Conservation (phyloP, 2,888 invertebrate species). For the Heliconius charithonia region DNA sequence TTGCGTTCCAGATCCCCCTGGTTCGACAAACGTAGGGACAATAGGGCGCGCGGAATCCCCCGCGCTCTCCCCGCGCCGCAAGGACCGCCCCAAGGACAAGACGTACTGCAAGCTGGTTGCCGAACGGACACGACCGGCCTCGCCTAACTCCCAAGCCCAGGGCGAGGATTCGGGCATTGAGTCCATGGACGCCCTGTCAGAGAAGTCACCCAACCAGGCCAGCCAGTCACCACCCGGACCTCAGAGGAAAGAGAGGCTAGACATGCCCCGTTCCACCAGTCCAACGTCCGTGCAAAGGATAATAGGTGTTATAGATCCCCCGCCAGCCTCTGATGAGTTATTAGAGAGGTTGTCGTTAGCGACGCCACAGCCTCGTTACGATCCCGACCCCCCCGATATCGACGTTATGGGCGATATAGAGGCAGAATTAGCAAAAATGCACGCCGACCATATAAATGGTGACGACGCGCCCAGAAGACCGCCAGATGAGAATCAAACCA, state of each 20-base stretch:
- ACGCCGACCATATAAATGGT: slow-evolving; percentile 74
- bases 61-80: slow-evolving; percentile 66
- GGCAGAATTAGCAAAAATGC: slow-evolving; percentile 88
- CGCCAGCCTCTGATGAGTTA: slow-evolving; percentile 67
- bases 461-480: slow-evolving; percentile 63
- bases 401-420: slow-evolving; percentile 86
- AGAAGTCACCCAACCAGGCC: slow-evolving; percentile 95
- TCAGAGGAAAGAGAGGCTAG: slow-evolving; percentile 72
- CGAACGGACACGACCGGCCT: slow-evolving; percentile 71
- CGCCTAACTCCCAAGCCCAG: slow-evolving; percentile 83
- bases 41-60: slow-evolving; percentile 75
- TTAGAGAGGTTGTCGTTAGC: slow-evolving; percentile 63
- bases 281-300: slow-evolving; percentile 78
- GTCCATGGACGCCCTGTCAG: slow-evolving; percentile 96
- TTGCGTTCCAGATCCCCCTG: slow-evolving; percentile 78
- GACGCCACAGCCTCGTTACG: slow-evolving; percentile 64
- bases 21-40: slow-evolving; percentile 88
- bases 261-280: slow-evolving; percentile 74
- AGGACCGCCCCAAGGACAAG: slow-evolving; percentile 79
- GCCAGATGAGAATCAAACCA: slow-evolving; percentile 51
- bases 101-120: slow-evolving; percentile 83
- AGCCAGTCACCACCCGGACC: slow-evolving; percentile 87
- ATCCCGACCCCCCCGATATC: slow-evolving; percentile 71
- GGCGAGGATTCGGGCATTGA: slow-evolving; percentile 96
- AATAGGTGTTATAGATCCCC: slow-evolving; percentile 68